These are phyloP conservation scores for Leuciscus idus DNA, from an alignment of 2,113 vertebrate genomes.

Conservation along the genomic window DNA sequence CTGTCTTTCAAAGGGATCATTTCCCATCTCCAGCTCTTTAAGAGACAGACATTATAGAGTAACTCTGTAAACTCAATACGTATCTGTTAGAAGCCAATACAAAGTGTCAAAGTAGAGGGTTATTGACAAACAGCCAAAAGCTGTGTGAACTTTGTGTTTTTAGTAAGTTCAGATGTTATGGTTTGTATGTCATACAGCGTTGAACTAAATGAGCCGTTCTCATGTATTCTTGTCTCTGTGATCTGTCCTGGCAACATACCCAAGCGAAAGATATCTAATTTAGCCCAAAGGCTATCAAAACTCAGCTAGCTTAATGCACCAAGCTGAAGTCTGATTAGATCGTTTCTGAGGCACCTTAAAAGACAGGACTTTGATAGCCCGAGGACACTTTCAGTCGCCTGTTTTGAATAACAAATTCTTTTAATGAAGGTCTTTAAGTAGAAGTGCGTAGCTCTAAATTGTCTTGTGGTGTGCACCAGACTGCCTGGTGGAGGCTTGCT, in stretches of 20 bases:
- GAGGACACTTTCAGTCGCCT: conserved; percentile 66
- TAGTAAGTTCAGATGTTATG: not conserved
- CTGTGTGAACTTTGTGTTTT: conserved; percentile 1
- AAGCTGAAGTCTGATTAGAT: conserved; percentile 68
- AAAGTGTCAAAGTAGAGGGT: not conserved
- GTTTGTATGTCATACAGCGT: not conserved
- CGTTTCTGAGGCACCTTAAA: conserved; percentile 60
- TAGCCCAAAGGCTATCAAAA: conserved; percentile 61
- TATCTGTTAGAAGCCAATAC: conserved; percentile 20
- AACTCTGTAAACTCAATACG: conserved; percentile 35
- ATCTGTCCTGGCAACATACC: conserved; percentile 25
- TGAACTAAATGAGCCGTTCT: conserved; percentile 16
- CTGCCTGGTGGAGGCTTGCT: conserved; percentile 71
- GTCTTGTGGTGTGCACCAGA: conserved; percentile 59
- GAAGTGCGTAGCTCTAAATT: conserved; percentile 65
- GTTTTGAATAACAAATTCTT: conserved; percentile 79
- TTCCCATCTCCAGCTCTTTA: conserved; percentile 57
- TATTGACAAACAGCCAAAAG: conserved; percentile 15
- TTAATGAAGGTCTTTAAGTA: conserved; percentile 79
- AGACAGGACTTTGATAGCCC: conserved; percentile 56
- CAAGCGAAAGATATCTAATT: conserved; percentile 44
- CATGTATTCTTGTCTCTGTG: conserved; percentile 5
- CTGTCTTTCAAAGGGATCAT: conserved; percentile 57
- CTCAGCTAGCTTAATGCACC: conserved; percentile 48
- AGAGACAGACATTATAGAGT: conserved; percentile 51